These are phyloP conservation scores for Tetheella fluctuosa DNA, from an alignment of 2,888 invertebrate species.

Conservation along the genomic window DNA sequence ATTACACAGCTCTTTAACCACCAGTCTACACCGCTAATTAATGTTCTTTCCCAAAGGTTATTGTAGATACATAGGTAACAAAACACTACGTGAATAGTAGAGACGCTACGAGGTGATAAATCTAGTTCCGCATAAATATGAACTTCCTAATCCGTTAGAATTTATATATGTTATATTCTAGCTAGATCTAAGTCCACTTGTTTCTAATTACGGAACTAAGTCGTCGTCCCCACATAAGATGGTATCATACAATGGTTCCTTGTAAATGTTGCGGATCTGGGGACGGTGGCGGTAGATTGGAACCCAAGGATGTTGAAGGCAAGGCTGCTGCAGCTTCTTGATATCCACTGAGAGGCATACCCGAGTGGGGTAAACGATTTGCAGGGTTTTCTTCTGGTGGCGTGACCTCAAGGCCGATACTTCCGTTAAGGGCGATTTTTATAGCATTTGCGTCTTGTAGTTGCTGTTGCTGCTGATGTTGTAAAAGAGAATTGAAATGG, in stretches of 20 bases:
- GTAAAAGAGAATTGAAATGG: constrained; percentile 88
- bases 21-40: constrained; percentile 52
- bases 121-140: constrained; percentile 49
- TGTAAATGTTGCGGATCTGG: constrained; percentile 90
- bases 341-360: constrained; percentile 66
- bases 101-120: constrained; percentile 62
- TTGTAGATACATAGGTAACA: constrained; percentile 29
- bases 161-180: constrained; percentile 21
- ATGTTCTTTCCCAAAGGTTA: constrained; percentile 29
- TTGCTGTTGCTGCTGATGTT: constrained; percentile 80
- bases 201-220: constrained; percentile 90
- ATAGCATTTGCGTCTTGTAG: constrained; percentile 90
- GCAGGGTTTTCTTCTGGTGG: constrained; percentile 87
- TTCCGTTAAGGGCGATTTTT: constrained; percentile 93
- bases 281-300: constrained; percentile 59
- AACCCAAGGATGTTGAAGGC: constrained; percentile 65
- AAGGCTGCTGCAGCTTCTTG: constrained; percentile 79
- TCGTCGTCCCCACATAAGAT: constrained; percentile 96
- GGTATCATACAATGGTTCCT: constrained; percentile 97
- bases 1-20: constrained; percentile 70
- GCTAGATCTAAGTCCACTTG: constrained; percentile 85
- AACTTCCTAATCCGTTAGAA: constrained; percentile 21
- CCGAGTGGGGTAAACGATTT: constrained; percentile 72
- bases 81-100: constrained; percentile 57
- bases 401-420: constrained; percentile 92